Conservation (phyloP, 1,140 invertebrate genomes). For the Magallana gigas region DNA sequence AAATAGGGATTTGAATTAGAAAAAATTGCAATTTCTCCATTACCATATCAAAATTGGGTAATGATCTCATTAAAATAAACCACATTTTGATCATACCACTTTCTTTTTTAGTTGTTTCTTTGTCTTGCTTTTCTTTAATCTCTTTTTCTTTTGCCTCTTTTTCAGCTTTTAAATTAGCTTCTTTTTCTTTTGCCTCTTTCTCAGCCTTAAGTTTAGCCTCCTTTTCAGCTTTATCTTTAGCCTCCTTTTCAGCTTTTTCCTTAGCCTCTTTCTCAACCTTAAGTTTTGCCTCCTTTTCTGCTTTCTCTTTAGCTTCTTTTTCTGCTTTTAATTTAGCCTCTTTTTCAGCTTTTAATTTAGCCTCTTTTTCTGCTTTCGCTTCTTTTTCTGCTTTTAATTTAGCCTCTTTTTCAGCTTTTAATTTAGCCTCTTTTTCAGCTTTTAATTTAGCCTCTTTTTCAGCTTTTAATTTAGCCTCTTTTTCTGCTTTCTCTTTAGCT, state of each 20-base stretch:
- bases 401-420: neutral
- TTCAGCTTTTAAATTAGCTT: neutral
- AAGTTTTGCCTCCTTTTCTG: neutral
- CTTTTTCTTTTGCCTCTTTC: neutral
- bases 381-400: neutral
- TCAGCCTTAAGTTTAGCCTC: neutral
- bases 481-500: neutral
- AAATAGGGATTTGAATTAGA: too few relatives aligned
- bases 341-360: neutral
- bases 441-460: neutral
- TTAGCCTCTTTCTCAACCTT: conserved; percentile 1
- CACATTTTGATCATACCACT: neutral
- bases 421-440: neutral
- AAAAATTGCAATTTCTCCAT: too few relatives aligned
- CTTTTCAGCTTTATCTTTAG: neutral
- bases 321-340: neutral
- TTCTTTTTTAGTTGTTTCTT: neutral
- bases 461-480: neutral
- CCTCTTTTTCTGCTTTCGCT: neutral
- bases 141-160: neutral
- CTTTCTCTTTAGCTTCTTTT: neutral
- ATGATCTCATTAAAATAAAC: too few relatives aligned
- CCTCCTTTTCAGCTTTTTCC: neutral
- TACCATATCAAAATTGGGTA: too few relatives aligned
- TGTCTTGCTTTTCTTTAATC: neutral